phyloP scores from a whole-genome alignment of 2,797 vertebrate genomes.

The Champsocephalus gunnari region DNA sequence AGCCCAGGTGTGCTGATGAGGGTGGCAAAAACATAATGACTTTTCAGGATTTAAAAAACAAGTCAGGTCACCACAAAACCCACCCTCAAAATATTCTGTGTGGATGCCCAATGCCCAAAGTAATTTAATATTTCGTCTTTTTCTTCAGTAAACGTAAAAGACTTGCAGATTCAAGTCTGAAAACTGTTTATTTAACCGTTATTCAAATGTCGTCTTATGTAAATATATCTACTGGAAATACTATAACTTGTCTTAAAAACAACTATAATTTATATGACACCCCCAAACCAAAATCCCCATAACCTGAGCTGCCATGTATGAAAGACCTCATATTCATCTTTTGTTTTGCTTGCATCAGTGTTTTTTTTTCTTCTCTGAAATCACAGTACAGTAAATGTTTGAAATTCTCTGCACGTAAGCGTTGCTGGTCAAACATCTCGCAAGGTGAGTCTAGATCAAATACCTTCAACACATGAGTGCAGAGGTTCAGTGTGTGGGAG shows the following conservation, averaged over 20 bases:
- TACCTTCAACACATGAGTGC: constrained; percentile 19
- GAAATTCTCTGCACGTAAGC: not conserved
- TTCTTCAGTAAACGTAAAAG: not conserved
- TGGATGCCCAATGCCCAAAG: not conserved
- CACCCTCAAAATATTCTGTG: not conserved
- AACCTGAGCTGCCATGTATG: not conserved
- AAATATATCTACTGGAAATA: not conserved
- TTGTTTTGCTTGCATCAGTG: not conserved
- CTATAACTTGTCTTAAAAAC: fast-evolving
- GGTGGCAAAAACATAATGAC: no score
- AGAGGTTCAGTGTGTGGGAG: constrained; percentile 19
- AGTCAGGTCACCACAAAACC: not conserved
- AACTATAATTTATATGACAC: no score
- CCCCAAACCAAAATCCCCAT: not conserved
- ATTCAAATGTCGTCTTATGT: no score
- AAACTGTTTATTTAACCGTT: not conserved
- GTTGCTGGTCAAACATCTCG: not conserved
- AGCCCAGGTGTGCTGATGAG: no score
- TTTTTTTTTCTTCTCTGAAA: not conserved
- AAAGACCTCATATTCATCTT: not conserved
- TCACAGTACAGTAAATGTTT: not conserved
- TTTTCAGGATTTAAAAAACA: constrained; percentile 1
- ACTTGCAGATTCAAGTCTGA: not conserved
- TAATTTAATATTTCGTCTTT: not conserved
- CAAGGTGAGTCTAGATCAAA: constrained; percentile 8